Evolutionary conservation across 2,113 vertebrate species (phyloP).

Genomic region (Drymodes brunneopygia): DNA sequence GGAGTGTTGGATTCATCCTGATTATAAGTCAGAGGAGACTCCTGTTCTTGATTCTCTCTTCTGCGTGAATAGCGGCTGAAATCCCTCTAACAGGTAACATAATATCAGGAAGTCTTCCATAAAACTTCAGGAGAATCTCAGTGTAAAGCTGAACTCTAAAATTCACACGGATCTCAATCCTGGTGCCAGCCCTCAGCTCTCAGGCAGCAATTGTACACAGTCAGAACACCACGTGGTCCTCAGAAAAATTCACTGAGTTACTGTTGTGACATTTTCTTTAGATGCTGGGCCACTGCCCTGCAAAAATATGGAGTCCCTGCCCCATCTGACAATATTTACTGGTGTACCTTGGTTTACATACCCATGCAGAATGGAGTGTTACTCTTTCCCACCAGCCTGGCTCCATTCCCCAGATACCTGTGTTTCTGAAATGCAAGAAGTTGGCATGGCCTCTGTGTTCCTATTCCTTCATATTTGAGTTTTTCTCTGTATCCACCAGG

Average conservation of each 20-base stretch:
- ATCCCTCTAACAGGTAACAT: background rate
- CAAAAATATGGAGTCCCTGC: background rate
- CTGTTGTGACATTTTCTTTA: background rate
- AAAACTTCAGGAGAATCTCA: background rate
- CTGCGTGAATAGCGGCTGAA: background rate
- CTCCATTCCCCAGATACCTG: background rate
- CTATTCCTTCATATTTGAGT: background rate
- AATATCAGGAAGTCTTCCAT: background rate
- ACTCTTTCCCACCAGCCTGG: background rate
- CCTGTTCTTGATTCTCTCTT: background rate
- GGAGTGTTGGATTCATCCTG: background rate
- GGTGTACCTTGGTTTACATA: background rate
- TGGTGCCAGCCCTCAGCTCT: background rate
- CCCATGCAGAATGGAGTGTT: background rate
- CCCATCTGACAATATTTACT: background rate
- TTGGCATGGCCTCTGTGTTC: background rate
- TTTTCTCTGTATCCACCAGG: background rate
- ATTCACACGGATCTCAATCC: fast-evolving
- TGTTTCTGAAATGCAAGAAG: background rate
- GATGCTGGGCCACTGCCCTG: background rate
- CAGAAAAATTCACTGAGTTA: background rate
- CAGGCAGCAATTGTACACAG: background rate
- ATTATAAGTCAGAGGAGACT: background rate
- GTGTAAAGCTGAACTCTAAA: background rate
- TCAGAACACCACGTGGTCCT: background rate